Evolutionary conservation across 92 coral and sea anemone genomes (phyloP).

Genomic region (Epizoanthus fatuus): DNA sequence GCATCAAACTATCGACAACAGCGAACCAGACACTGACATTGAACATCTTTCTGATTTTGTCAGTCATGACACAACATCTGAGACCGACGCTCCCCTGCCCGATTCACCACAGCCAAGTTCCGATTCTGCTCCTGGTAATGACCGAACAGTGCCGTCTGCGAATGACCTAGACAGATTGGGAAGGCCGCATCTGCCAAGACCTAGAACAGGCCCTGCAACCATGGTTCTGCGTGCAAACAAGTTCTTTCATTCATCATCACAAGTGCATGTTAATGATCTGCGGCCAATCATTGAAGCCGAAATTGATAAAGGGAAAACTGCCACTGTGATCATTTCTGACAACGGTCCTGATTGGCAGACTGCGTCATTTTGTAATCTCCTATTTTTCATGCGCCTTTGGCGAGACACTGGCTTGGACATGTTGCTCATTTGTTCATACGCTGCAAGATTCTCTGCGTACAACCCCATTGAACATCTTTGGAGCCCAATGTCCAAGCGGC

Average conservation of each 20-base stretch:
- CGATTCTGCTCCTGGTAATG: conserved; percentile 20
- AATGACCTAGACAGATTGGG: conserved; percentile 38
- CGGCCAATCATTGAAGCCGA: conserved; percentile 31
- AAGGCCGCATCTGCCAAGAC: conserved; percentile 31
- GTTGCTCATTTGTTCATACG: conserved; percentile 44
- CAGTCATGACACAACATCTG: conserved; percentile 11
- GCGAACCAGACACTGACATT: not conserved
- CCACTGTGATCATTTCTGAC: conserved; percentile 32
- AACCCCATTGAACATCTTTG: conserved; percentile 65
- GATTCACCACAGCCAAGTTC: conserved; percentile 19
- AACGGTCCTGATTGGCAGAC: conserved; percentile 25
- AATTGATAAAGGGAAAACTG: conserved; percentile 40
- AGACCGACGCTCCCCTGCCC: conserved; percentile 1
- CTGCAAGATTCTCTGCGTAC: conserved; percentile 60
- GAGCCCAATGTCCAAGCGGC: conserved; percentile 61
- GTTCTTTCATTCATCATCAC: conserved; percentile 7
- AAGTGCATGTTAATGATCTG: conserved; percentile 26
- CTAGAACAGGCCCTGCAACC: conserved; percentile 32
- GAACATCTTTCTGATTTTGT: conserved; percentile 12
- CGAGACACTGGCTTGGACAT: conserved; percentile 52
- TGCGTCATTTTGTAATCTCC: not conserved
- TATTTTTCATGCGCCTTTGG: conserved; percentile 27
- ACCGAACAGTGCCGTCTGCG: conserved; percentile 23
- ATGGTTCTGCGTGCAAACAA: conserved; percentile 1
- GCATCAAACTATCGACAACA: not conserved